Evolutionary conservation across 64 coral and sea anemone species (phyloP).

Genomic region (Montipora efflorescens): DNA sequence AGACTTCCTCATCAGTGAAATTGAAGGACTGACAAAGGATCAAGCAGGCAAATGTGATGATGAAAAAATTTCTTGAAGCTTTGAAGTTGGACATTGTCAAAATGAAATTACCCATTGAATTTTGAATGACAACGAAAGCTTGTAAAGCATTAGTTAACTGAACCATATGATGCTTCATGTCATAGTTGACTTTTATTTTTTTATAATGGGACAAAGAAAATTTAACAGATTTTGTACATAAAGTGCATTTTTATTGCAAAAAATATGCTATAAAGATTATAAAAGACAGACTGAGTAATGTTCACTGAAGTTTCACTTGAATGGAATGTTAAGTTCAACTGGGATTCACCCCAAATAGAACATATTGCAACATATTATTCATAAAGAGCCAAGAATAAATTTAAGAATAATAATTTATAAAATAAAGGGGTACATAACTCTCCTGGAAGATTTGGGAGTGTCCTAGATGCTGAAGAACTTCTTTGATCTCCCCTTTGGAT

Average conservation of each 20-base stretch:
- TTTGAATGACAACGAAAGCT: not conserved
- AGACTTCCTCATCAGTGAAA: conserved; percentile 60
- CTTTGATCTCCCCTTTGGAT: no score
- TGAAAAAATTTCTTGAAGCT: not conserved
- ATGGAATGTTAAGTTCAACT: no score
- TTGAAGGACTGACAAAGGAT: conserved; percentile 45
- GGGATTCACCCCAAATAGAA: no score
- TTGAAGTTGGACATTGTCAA: not conserved
- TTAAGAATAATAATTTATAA: no score
- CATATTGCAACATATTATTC: no score
- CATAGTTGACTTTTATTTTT: not conserved
- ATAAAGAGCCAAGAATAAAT: no score
- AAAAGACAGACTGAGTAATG: no score
- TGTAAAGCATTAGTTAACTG: not conserved
- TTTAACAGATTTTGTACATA: not conserved
- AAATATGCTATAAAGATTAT: no score
- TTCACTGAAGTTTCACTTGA: no score
- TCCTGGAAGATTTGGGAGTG: no score
- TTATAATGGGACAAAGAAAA: not conserved
- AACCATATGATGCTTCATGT: not conserved
- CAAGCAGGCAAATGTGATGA: not conserved
- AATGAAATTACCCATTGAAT: not conserved
- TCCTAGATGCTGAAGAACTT: no score
- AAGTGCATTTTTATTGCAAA: not conserved
- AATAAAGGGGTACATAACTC: no score